Conservation (phyloP, 2,113 vertebrate genomes). For the Polypterus senegalus region DNA sequence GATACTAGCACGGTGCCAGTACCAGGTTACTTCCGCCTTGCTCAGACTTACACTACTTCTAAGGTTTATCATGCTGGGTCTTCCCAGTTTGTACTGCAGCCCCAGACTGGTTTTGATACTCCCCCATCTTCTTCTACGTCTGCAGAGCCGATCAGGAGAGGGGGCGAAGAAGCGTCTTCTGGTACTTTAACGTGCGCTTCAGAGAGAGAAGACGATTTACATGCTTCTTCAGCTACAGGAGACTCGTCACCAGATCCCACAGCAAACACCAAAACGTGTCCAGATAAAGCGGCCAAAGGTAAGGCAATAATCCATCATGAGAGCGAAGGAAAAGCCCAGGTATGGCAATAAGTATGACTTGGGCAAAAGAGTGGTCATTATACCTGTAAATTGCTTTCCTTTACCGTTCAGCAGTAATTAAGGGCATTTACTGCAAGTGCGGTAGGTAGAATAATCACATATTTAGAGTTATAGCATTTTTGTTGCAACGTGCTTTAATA, state of each 20-base stretch:
- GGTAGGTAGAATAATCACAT: too few species aligned
- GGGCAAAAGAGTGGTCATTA: too few species aligned
- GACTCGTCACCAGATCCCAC: slow-evolving; percentile 79
- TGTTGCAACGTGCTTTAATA: too few species aligned
- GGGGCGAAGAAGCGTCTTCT: slow-evolving; percentile 63
- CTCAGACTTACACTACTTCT: slow-evolving; percentile 80
- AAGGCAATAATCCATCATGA: slow-evolving; percentile 30
- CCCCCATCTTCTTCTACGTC: slow-evolving; percentile 51
- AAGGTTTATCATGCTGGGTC: slow-evolving; percentile 68
- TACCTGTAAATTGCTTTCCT: too few species aligned
- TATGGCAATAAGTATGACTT: slow-evolving; percentile 7
- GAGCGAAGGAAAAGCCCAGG: slow-evolving; percentile 11
- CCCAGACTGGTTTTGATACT: slow-evolving; percentile 62
- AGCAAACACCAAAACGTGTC: slow-evolving; percentile 68
- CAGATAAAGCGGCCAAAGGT: slow-evolving; percentile 78
- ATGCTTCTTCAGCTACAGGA: slow-evolving; percentile 72
- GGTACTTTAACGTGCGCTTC: slow-evolving; percentile 54
- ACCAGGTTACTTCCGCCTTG: slow-evolving; percentile 93
- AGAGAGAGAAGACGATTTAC: slow-evolving; percentile 67
- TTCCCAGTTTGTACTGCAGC: slow-evolving; percentile 59
- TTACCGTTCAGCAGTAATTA: too few species aligned
- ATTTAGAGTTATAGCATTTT: too few species aligned
- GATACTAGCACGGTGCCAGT: slow-evolving; percentile 70
- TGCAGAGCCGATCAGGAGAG: slow-evolving; percentile 56
- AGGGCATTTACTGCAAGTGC: too few species aligned